Percentiles rank a stretch among this genome's conserved stretches.
Evolutionary conservation across 2,113 vertebrate species (phyloP).

Genomic region (Boulengerochromis microlepis): DNA sequence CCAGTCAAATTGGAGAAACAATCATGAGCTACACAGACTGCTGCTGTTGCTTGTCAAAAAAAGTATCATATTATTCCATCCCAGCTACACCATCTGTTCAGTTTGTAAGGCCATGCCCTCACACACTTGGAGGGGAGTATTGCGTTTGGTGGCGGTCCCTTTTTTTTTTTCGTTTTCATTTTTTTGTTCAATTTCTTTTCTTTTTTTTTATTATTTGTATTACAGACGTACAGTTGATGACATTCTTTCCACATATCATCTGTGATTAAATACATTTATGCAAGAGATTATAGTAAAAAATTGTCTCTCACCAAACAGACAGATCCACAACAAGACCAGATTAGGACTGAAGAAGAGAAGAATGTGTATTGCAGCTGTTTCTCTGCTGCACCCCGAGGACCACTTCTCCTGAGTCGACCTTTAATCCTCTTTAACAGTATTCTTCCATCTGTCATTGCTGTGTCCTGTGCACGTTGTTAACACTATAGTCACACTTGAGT

Average conservation of each 20-base stretch:
- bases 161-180: background rate
- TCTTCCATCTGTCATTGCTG: constrained; percentile 26
- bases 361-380: background rate
- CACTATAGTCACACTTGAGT: background rate
- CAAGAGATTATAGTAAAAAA: background rate
- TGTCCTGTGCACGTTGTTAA: constrained; percentile 1
- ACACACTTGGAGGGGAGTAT: background rate
- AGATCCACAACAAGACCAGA: background rate
- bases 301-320: background rate
- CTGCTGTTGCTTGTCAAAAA: constrained; percentile 21
- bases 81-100: constrained; percentile 50
- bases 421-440: constrained; percentile 42
- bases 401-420: constrained; percentile 5
- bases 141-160: background rate
- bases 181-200: background rate
- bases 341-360: background rate
- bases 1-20: constrained; percentile 57
- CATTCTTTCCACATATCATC: background rate
- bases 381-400: background rate
- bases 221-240: background rate
- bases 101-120: background rate
- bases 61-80: constrained; percentile 14
- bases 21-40: constrained; percentile 38
- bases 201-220: background rate
- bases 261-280: background rate